Base-by-base conservation (phyloP, 2,797 vertebrate genomes). In the Myotis vivesi region DNA sequence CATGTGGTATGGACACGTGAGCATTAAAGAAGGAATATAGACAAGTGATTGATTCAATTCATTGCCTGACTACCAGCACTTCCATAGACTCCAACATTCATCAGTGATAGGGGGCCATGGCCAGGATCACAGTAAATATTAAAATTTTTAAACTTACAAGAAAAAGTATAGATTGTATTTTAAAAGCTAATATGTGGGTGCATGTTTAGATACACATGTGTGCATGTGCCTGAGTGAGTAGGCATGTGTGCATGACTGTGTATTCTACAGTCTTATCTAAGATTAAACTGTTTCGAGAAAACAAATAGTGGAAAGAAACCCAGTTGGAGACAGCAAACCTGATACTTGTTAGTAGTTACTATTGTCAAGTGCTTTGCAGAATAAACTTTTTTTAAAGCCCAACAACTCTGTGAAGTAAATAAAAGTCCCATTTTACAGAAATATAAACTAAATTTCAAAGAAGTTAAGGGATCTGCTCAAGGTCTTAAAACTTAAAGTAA, bases 331-430 rank as follows among this genome's bases (percentile, higher is more conserved):
- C 11, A 85, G 30, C 12, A 66, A 28, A 75, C 49, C 11, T 44
- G 20, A 72, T 85, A 53, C 68, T 88, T 77, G 68, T 8, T 23
- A 36, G 59, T 10, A 82, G 17, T 76, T 76, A 28, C n/a, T 71
- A 38, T 12, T 80, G 11, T 16, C 90, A 73, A 81, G 46, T 10
- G 6, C 20, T 76, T 76, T 53, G 73, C 10, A 6, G 6, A 76
- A 76, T 15, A 53, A 53, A 22, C 10, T 51, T 51, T 51, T 82
- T 76, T 44, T 33, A 23, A 59, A 53, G 49, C 57, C 30, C 68
- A 51, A 76, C 33, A 86, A 55, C 5, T 41, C 33, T 94, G 87
- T 68, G 38, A 92, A 90, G n/a, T 75, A 87, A 92, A 22, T 59
- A 64, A 41, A 75, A 73, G 6, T 62, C 17, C 46, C n/a, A 25